Conservation (phyloP, 2,797 vertebrate species). For the Peromyscus nudipes region DNA sequence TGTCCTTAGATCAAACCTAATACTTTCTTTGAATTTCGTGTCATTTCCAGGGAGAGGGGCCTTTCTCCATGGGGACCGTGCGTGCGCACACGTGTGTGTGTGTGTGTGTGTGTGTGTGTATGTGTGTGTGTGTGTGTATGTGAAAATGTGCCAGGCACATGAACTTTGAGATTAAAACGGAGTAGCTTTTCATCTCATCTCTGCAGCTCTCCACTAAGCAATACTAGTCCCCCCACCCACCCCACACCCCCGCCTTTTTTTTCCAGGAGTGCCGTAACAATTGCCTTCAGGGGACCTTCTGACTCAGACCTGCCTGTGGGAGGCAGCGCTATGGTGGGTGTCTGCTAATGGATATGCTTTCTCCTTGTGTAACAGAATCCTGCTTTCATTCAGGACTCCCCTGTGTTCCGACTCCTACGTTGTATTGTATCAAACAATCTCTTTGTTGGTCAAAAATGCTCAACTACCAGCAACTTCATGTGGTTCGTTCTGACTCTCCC, state of each 20-base stretch:
- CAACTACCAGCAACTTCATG: not conserved
- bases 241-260: too few relatives aligned
- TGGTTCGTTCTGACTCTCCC: not conserved
- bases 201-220: not conserved
- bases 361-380: not conserved
- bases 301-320: not conserved
- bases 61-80: not conserved
- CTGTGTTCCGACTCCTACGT: not conserved
- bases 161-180: not conserved
- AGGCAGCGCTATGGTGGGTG: not conserved
- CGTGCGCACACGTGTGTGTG: not conserved
- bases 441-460: slow-evolving; percentile 2
- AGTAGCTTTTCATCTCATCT: not conserved
- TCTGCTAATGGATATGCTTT: not conserved
- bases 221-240: not conserved
- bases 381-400: not conserved
- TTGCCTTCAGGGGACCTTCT: not conserved
- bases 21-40: slow-evolving; percentile 47
- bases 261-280: not conserved
- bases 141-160: not conserved
- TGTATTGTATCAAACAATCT: not conserved
- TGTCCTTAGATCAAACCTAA: not conserved
- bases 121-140: too few relatives aligned
- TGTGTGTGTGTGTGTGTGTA: not conserved
- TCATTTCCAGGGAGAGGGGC: not conserved